These are phyloP conservation scores for Periparus ater DNA, from an alignment of 2,797 vertebrate genomes.

Conservation along the genomic window DNA sequence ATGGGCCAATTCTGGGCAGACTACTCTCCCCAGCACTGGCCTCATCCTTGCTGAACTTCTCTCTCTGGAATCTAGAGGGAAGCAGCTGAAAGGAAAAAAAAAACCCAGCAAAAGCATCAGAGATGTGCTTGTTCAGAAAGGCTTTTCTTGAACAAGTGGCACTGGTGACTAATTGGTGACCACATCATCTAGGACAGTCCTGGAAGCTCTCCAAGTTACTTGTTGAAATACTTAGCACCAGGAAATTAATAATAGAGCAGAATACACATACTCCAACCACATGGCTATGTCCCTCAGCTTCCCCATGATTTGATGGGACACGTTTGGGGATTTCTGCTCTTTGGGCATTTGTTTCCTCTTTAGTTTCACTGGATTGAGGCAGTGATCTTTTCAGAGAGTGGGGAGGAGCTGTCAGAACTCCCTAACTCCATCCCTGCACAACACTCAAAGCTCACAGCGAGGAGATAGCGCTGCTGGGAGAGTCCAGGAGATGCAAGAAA, in stretches of 20 bases:
- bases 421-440: neutral
- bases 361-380: neutral
- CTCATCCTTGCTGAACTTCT: rapidly evolving
- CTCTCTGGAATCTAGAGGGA: no score
- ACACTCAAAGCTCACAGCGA: neutral
- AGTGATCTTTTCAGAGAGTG: neutral
- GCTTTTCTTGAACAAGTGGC: no score
- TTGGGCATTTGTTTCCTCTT: neutral
- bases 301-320: neutral
- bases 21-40: no score
- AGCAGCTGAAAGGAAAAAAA: neutral
- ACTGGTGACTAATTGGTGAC: constrained; percentile 49
- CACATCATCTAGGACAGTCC: neutral
- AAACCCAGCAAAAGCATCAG: no score
- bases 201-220: no score
- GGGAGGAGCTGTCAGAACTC: neutral
- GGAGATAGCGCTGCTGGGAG: neutral
- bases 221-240: no score
- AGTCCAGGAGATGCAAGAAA: neutral
- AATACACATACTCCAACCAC: no score
- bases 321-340: neutral
- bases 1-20: no score
- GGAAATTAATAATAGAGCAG: no score
- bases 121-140: no score
- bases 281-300: no score